Base-by-base conservation (phyloP, 2,797 vertebrate species). In the Ptychobarbus kaznakovi region DNA sequence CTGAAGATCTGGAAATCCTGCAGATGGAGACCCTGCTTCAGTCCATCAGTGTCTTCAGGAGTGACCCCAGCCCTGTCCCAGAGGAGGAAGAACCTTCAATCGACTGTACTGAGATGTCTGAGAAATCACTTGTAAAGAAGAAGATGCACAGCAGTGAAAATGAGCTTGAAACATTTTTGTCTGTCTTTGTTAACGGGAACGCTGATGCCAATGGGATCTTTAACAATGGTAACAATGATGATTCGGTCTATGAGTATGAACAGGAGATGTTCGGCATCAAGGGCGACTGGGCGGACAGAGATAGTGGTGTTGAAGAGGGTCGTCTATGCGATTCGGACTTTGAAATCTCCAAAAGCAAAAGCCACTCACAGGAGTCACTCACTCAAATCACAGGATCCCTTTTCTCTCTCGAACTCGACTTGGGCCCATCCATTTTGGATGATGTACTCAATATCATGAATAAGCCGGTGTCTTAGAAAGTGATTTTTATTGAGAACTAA, bases 401-500 rank as follows among this genome's bases (percentile, higher is more conserved):
- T 69, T 96, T 99, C 72, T 98, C 98, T 2, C 95, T 99, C 28
- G 96, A 99, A 87, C 96, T 99, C 1, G 98, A 99, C 90, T 94
- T 99, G 83, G 98, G 98, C 69, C 98, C 98, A 84, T 99, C 98
- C 80, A 97, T 99, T 94, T 91, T 99, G 94, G 98, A 99, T 87
- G 98, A 99, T 65, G 97, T 99, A 82, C 97, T 99, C 87, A 97
- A 99, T 90, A 98, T 99, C 90, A 99, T 99, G 98, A 97, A 99
- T 92, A 97, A 96, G 92, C 92, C 95, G 22, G 89, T 92, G 90
- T 93, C 94, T 91, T 94, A 91, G 95, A 87, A 91, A 90, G 89
- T 81, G 85, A 83, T 10, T 75, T 83, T 86, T 84, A 83, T 22
- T 22, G 6, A 63, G 68, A 90, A 83, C 77, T 89, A 85, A 92